Conservation (phyloP, 64 coral and sea anemone genomes). For the Astreopora myriophthalma region DNA sequence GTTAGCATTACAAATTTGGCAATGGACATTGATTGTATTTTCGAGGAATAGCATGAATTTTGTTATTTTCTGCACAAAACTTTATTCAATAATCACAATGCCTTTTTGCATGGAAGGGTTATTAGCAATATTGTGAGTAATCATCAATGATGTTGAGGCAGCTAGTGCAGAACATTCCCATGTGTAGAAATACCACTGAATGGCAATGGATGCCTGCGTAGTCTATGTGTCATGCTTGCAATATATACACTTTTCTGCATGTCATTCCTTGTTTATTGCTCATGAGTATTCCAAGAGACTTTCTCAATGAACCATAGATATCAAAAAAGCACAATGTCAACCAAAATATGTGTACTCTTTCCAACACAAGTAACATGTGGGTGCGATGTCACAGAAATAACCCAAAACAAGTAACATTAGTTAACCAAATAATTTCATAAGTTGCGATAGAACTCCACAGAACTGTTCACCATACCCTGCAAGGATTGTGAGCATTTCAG, state of each 20-base stretch:
- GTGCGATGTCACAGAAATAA: not conserved
- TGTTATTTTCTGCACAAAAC: not conserved
- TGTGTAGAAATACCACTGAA: not conserved
- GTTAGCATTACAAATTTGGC: no score
- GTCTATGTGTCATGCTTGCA: not conserved
- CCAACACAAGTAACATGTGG: not conserved
- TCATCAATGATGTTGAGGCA: no score
- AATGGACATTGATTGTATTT: no score
- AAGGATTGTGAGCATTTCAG: not conserved
- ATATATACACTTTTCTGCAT: not conserved
- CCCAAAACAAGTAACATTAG: not conserved
- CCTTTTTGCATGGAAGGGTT: not conserved
- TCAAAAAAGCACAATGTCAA: not conserved
- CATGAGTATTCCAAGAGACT: not conserved
- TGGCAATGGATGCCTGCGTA: not conserved
- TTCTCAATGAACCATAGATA: not conserved
- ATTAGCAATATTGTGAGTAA: no score
- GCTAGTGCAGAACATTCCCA: not conserved
- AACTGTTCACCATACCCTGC: not conserved
- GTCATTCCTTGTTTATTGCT: not conserved
- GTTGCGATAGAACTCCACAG: not conserved
- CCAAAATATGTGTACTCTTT: not conserved
- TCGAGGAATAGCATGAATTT: no score
- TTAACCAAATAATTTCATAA: not conserved
- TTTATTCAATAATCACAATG: not conserved